phyloP scores from a whole-genome alignment of 2,797 vertebrate genomes.

The Pangasius djambal region DNA sequence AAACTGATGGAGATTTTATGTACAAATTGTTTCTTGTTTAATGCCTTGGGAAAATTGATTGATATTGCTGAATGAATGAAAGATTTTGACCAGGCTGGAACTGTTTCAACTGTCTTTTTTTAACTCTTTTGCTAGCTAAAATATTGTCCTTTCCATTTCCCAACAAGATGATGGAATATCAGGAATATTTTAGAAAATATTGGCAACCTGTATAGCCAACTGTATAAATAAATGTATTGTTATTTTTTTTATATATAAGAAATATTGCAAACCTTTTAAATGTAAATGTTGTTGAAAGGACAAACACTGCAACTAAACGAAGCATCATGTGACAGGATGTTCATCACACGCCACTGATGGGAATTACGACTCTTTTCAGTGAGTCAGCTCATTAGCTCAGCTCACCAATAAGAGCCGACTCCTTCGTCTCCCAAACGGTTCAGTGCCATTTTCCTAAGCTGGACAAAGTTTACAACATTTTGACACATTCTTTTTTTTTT shows the following conservation, averaged over 20 bases:
- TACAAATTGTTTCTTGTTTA: neutral
- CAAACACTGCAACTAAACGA: neutral
- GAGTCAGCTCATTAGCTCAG: neutral
- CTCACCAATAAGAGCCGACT: neutral
- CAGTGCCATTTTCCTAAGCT: no score
- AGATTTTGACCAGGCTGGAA: neutral
- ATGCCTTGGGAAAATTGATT: neutral
- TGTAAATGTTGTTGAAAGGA: neutral
- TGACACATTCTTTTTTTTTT: neutral
- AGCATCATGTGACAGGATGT: neutral
- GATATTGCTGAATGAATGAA: neutral
- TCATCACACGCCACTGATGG: neutral
- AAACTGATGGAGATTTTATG: neutral
- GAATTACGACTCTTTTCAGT: neutral
- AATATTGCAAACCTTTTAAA: no score
- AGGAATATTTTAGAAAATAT: neutral
- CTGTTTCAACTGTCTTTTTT: neutral
- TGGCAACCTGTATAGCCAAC: neutral
- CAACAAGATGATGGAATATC: neutral
- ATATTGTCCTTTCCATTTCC: neutral
- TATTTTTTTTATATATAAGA: neutral
- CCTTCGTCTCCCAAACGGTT: neutral
- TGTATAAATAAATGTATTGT: neutral
- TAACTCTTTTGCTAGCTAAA: no score
- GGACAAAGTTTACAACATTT: no score